These are phyloP conservation scores for Drosophila kohkoa DNA, from an alignment of 1,140 invertebrate genomes.

Conservation along the genomic window DNA sequence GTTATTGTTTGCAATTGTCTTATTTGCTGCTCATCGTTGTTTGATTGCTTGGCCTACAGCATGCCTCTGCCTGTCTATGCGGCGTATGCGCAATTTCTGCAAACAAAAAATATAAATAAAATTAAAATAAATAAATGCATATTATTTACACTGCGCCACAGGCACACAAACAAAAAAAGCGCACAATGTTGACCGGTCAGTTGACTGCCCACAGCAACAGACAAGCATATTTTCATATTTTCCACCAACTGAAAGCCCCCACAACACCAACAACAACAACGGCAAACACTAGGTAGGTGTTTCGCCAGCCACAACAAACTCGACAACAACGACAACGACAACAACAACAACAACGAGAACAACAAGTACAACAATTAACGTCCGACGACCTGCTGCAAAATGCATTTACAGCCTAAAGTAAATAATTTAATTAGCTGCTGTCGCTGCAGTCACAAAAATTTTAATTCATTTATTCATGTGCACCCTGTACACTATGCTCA, in stretches of 20 bases:
- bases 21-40: constrained; percentile 45
- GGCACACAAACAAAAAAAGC: background rate
- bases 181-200: constrained; percentile 29
- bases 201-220: constrained; percentile 27
- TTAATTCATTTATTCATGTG: constrained; percentile 28
- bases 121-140: constrained; percentile 23
- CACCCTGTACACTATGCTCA: background rate
- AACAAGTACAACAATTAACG: background rate
- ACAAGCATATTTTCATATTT: constrained; percentile 40
- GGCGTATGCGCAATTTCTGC: constrained; percentile 52
- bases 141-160: constrained; percentile 35
- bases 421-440: constrained; percentile 76
- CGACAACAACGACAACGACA: constrained; percentile 1
- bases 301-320: constrained; percentile 1
- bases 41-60: constrained; percentile 35
- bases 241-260: background rate
- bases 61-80: constrained; percentile 7
- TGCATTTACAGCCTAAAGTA: constrained; percentile 53
- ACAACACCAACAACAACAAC: constrained; percentile 1
- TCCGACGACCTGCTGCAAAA: constrained; percentile 39
- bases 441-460: constrained; percentile 33
- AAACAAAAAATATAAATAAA: constrained; percentile 3
- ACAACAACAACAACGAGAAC: constrained; percentile 6
- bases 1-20: constrained; percentile 47
- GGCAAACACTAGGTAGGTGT: constrained; percentile 1